Base-by-base conservation (phyloP, 30 jellyfish, hydroid and myxozoan species). In the Cassiopea xamachana region DNA sequence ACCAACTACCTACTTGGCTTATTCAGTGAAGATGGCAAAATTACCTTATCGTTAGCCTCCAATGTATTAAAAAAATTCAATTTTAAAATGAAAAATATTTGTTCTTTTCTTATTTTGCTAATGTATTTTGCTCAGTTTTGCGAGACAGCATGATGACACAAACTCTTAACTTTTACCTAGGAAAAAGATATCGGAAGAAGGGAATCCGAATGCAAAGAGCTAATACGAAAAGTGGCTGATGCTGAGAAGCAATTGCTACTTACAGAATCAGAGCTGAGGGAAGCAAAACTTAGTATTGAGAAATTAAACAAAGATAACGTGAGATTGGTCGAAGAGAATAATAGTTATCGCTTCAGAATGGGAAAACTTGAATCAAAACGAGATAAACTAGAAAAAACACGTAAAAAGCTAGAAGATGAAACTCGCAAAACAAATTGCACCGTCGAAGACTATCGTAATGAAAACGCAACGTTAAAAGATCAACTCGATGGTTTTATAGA, bases 401-500 rank as follows among this genome's bases (percentile, higher is more conserved):
- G 84, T 80, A 60, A 71, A 79, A 89, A 73, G 82, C 60, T 88
- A 15, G 96, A 88, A 68, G 98, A 88, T 3, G 92, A 93, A 47
- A 59, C 85, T 48, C 79, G 93, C 39, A 88, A 82, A 46, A 18
- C 83, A 17, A 15, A 69, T 12, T 59, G 74, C 46, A 58, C 89
- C 2, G 87, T 44, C 69, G 91, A 84, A 1, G 95, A 92, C 6
- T 74, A 75, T 67, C 59, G 76, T 18, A 76, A 71, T 12, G 98
- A 88, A 72, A 87, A 93, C 60, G 80, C 60, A 50, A 78, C 90
- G 14, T 78, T 94, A 76, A 86, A 89, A 55, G 90, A 84, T 14
- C 98, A 94, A 48, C 49, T 94, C 84, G 89, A 94, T 72, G 70
- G 91, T 50, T 73, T 94, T 75, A 94, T 94, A 1, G 97, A 89